Percentiles rank a stretch among this genome's conserved stretches.
phyloP scores from a whole-genome alignment of 1,140 invertebrate genomes.

The Euwallacea fornicatus region DNA sequence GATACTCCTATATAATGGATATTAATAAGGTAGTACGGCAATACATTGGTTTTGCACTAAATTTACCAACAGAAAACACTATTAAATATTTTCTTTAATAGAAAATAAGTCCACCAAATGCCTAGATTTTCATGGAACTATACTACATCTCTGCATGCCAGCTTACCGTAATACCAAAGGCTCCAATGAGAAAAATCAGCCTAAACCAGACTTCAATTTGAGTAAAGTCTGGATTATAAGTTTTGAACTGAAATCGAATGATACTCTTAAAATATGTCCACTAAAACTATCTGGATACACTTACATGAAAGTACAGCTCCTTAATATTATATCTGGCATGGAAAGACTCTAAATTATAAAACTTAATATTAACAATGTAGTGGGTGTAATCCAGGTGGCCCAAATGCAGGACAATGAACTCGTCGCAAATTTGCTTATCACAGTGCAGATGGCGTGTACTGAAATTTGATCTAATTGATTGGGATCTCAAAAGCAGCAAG shows the following conservation, averaged over 20 bases:
- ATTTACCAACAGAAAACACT: no score
- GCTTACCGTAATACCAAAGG: constrained; percentile 86
- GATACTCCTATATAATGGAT: no score
- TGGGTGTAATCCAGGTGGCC: constrained; percentile 86
- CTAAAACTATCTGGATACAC: constrained; percentile 52
- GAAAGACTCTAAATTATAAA: constrained; percentile 82
- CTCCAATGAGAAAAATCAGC: constrained; percentile 86
- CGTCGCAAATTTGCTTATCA: constrained; percentile 79
- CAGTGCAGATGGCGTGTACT: constrained; percentile 82
- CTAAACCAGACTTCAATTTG: constrained; percentile 97
- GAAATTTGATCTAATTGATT: constrained; percentile 21
- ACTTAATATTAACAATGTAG: constrained; percentile 83
- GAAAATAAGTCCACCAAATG: no score
- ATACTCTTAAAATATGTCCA: constrained; percentile 6
- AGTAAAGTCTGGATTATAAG: constrained; percentile 92
- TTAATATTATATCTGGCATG: constrained; percentile 82
- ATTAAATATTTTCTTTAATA: no score
- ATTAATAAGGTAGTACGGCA: no score
- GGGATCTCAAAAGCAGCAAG: neutral
- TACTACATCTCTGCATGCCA: neutral
- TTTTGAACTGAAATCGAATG: constrained; percentile 81
- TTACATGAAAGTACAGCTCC: constrained; percentile 87
- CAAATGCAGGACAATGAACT: constrained; percentile 85
- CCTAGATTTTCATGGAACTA: no score
- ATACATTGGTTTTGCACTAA: no score